phyloP scores from a whole-genome alignment of 2,888 invertebrate genomes.

The Atethmia centrago region DNA sequence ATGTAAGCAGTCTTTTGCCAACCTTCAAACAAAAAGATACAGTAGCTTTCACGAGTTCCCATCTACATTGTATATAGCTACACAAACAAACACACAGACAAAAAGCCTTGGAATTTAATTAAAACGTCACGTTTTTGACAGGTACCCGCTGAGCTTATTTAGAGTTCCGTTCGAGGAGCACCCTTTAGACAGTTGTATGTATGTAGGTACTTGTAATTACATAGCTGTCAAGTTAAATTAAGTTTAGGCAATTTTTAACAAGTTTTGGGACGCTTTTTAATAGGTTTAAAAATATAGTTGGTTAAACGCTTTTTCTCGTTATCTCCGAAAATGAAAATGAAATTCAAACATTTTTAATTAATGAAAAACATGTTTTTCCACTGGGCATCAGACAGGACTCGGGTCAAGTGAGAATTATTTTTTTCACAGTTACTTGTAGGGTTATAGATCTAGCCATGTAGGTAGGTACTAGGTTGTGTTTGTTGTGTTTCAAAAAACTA shows the following conservation, averaged over 20 bases:
- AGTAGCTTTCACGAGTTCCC: slow-evolving; percentile 57
- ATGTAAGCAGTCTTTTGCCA: not conserved
- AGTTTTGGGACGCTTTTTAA: not conserved
- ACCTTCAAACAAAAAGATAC: slow-evolving; percentile 25
- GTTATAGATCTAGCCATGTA: no score
- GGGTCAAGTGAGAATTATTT: no score
- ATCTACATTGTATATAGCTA: slow-evolving; percentile 34
- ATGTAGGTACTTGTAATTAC: slow-evolving; percentile 24
- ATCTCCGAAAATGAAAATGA: not conserved
- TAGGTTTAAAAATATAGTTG: not conserved
- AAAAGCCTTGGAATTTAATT: slow-evolving; percentile 58
- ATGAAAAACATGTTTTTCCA: not conserved
- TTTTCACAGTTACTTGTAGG: no score
- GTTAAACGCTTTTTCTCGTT: not conserved
- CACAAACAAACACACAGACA: slow-evolving; percentile 49
- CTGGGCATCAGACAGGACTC: no score
- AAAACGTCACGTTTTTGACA: slow-evolving; percentile 61
- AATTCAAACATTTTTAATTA: not conserved
- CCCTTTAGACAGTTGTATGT: slow-evolving; percentile 29
- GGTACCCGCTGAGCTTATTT: slow-evolving; percentile 51
- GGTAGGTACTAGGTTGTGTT: no score
- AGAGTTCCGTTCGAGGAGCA: slow-evolving; percentile 40
- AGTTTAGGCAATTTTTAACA: slow-evolving; percentile 6
- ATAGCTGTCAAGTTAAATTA: slow-evolving; percentile 36
- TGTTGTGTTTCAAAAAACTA: no score